Evolutionary conservation across 1,140 invertebrate genomes (phyloP).

Genomic region (Mizuhopecten yessoensis): DNA sequence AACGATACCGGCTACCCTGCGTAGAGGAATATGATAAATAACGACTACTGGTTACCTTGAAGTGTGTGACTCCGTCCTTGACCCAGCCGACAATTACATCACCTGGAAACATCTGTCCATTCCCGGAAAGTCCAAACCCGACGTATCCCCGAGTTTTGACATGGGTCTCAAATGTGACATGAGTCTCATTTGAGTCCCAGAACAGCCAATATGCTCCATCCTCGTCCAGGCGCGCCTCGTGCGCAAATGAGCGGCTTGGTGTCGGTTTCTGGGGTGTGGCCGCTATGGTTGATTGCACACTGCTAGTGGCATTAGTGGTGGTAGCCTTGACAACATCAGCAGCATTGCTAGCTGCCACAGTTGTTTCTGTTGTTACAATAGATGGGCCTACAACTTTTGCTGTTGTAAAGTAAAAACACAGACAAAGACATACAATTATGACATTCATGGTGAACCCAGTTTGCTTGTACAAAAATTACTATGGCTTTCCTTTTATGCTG

Average conservation of each 20-base stretch:
- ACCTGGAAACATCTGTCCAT: slow-evolving; percentile 90
- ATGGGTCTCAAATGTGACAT: slow-evolving; percentile 61
- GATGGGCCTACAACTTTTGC: neutral
- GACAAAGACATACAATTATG: neutral
- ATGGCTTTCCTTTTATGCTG: neutral
- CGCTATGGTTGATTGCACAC: neutral
- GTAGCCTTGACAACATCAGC: neutral
- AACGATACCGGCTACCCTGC: too few species aligned
- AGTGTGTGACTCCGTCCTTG: slow-evolving; percentile 86
- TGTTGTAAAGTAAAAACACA: neutral
- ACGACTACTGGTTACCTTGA: too few species aligned
- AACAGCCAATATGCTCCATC: slow-evolving; percentile 49
- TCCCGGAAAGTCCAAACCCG: slow-evolving; percentile 91
- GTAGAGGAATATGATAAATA: too few species aligned
- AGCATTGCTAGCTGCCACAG: neutral
- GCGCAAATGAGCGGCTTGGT: slow-evolving; percentile 41
- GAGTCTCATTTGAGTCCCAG: slow-evolving; percentile 58
- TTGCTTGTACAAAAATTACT: neutral
- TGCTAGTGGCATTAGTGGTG: neutral
- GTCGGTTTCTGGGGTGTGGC: neutral
- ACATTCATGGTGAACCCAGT: neutral
- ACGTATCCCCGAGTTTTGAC: slow-evolving; percentile 87
- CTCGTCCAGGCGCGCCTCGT: slow-evolving; percentile 43
- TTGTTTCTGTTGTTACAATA: neutral
- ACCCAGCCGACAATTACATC: slow-evolving; percentile 93